Percentiles rank a stretch among this genome's conserved stretches.
phyloP scores from a whole-genome alignment of 2,888 invertebrate species.

The Tholera decimalis region DNA sequence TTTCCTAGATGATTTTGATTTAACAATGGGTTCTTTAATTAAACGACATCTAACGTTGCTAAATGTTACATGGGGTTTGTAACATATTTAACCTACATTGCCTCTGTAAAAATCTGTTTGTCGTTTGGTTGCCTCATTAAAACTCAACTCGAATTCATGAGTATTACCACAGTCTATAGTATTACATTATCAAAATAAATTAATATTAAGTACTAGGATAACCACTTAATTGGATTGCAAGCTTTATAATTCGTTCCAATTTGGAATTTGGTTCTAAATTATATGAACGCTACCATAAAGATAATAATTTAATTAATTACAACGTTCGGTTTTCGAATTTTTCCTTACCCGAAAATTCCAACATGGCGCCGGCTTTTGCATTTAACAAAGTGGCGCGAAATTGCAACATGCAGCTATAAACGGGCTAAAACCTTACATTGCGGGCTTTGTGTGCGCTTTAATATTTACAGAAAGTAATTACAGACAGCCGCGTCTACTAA shows the following conservation, averaged over 20 bases:
- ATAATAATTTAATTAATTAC: constrained; percentile 13
- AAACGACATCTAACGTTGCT: not conserved
- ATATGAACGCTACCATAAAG: not conserved
- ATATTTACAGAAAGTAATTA: constrained; percentile 53
- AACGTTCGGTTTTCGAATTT: constrained; percentile 25
- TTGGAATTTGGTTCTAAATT: not conserved
- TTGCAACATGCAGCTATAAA: constrained; percentile 39
- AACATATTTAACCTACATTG: constrained; percentile 9
- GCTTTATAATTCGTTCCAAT: not conserved
- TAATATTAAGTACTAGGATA: constrained; percentile 2
- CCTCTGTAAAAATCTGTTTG: constrained; percentile 11
- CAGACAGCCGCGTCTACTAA: constrained; percentile 14
- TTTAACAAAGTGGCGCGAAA: constrained; percentile 40
- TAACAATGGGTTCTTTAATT: constrained; percentile 29
- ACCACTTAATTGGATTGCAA: constrained; percentile 3
- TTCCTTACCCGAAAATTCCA: constrained; percentile 12
- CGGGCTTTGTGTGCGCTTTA: constrained; percentile 42
- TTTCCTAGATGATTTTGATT: constrained; percentile 20
- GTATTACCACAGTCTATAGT: not conserved
- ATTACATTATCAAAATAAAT: constrained; percentile 8
- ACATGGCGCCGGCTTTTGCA: constrained; percentile 46
- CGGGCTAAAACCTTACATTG: constrained; percentile 34
- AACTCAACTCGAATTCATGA: constrained; percentile 29
- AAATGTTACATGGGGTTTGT: not conserved
- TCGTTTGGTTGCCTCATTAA: constrained; percentile 13